Evolutionary conservation across 2,888 invertebrate species (phyloP).

Genomic region (Chrysina gloriosa): DNA sequence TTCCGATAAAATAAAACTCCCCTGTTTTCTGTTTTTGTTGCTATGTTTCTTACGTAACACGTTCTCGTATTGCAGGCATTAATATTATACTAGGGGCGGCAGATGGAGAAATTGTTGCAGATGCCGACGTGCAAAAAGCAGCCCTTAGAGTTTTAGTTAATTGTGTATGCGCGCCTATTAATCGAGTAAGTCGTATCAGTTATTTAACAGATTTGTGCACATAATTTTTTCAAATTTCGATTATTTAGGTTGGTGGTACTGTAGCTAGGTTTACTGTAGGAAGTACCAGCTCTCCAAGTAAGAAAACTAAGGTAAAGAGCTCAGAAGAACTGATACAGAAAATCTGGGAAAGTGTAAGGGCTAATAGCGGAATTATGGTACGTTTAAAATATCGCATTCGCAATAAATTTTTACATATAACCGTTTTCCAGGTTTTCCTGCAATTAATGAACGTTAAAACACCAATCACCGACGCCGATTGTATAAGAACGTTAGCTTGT

Average conservation of each 20-base stretch:
- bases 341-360: constrained; percentile 94
- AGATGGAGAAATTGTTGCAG: constrained; percentile 90
- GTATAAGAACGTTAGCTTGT: constrained; percentile 92
- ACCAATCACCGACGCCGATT: constrained; percentile 97
- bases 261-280: constrained; percentile 66
- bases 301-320: constrained; percentile 73
- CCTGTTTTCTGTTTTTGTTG: constrained; percentile 28
- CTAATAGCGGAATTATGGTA: constrained; percentile 97
- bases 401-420: background rate
- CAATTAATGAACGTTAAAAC: constrained; percentile 91
- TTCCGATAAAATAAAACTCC: constrained; percentile 9
- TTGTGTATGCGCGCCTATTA: constrained; percentile 91
- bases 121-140: constrained; percentile 92
- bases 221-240: constrained; percentile 26
- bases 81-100: constrained; percentile 88
- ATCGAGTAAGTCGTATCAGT: constrained; percentile 31
- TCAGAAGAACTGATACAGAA: constrained; percentile 90
- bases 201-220: background rate
- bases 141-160: constrained; percentile 92
- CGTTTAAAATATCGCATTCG: constrained; percentile 8
- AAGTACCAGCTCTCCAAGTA: constrained; percentile 67
- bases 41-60: constrained; percentile 11
- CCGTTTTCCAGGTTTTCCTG: constrained; percentile 74
- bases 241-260: constrained; percentile 66
- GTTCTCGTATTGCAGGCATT: constrained; percentile 63